Evolutionary conservation across 2,797 vertebrate genomes (phyloP).

Genomic region (Parambassis ranga): DNA sequence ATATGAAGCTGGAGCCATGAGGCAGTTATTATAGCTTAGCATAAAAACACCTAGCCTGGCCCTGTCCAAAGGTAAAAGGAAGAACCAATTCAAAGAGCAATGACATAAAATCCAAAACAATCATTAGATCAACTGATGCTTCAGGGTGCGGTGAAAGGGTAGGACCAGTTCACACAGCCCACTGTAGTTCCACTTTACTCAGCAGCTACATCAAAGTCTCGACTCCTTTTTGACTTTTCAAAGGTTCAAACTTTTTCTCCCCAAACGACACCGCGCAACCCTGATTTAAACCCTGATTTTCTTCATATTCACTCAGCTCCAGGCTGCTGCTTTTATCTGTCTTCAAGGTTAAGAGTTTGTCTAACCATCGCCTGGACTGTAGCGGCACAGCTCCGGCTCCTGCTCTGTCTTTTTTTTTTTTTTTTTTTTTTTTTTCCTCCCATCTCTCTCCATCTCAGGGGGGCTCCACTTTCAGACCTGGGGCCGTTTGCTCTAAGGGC

Average conservation of each 20-base stretch:
- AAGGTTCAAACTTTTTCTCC: slow-evolving; percentile 25
- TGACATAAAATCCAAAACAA: slow-evolving; percentile 5
- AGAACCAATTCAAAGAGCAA: not conserved
- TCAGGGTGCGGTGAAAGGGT: not conserved
- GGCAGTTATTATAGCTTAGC: not conserved
- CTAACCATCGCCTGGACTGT: slow-evolving; percentile 22
- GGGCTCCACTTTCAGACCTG: slow-evolving; percentile 23
- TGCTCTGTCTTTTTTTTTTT: not conserved
- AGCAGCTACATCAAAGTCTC: slow-evolving; percentile 28
- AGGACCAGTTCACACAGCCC: slow-evolving; percentile 10
- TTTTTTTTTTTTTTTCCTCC: slow-evolving; percentile 19
- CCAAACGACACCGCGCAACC: slow-evolving; percentile 18
- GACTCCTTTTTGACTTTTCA: slow-evolving; percentile 27
- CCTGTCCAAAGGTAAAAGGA: not conserved
- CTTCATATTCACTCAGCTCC: slow-evolving; percentile 19
- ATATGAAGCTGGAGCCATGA: not conserved
- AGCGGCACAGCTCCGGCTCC: slow-evolving; percentile 4
- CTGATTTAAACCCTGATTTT: slow-evolving; percentile 37
- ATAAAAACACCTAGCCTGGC: not conserved
- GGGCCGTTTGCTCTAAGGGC: slow-evolving; percentile 43
- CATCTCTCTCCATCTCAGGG: slow-evolving; percentile 12
- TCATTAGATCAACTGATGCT: slow-evolving; percentile 9
- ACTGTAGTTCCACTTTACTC: slow-evolving; percentile 3
- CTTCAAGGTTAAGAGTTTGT: slow-evolving; percentile 50
- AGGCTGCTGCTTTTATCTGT: slow-evolving; percentile 48